Percentiles rank a stretch among this genome's conserved stretches.
Conservation (phyloP, 23 tunicate genomes). For the Aplidium turbinatum region DNA sequence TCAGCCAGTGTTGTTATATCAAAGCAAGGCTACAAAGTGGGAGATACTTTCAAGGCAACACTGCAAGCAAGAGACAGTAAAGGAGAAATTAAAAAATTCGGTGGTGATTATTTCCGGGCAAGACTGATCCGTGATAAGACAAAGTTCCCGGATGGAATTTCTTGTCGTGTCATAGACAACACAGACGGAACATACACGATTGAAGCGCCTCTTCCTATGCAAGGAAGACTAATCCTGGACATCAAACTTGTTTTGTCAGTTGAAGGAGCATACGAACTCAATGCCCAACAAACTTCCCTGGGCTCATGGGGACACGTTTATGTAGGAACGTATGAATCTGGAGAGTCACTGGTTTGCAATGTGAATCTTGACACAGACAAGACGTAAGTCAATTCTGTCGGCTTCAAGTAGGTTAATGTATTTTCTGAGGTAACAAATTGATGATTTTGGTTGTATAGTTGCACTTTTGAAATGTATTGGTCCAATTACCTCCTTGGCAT, state of each 20-base stretch:
- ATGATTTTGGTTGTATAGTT: no score
- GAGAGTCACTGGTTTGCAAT: conserved; percentile 5
- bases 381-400: background rate
- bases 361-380: background rate
- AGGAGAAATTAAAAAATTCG: background rate
- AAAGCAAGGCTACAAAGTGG: background rate
- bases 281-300: background rate
- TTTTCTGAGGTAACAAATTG: background rate
- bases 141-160: conserved; percentile 18
- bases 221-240: conserved; percentile 11
- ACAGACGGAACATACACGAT: conserved; percentile 23
- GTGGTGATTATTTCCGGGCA: conserved; percentile 27
- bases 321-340: background rate
- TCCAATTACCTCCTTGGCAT: no score
- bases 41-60: conserved; percentile 6
- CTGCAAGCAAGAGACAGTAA: background rate
- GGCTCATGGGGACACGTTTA: conserved; percentile 5
- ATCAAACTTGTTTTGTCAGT: conserved; percentile 12
- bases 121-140: conserved; percentile 4
- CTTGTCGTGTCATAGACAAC: conserved; percentile 9
- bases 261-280: conserved; percentile 11
- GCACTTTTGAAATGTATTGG: no score
- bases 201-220: conserved; percentile 23
- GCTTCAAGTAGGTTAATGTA: no score
- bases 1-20: background rate